These are phyloP conservation scores for Sebastes kiyomatsui DNA, from an alignment of 2,797 vertebrate genomes.

Conservation along the genomic window DNA sequence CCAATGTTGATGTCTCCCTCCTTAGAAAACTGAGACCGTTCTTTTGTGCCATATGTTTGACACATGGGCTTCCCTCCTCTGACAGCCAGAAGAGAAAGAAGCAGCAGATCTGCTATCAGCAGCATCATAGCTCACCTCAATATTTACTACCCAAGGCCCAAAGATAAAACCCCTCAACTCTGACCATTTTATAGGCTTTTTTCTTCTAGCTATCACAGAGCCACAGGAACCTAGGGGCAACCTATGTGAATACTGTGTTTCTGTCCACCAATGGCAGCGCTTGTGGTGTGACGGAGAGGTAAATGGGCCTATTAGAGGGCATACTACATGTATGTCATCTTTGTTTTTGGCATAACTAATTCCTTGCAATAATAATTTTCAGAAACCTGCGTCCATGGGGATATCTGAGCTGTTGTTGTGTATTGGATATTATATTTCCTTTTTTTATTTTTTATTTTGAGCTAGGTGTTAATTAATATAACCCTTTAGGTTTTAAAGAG, in stretches of 20 bases:
- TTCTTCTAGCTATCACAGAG: constrained; percentile 15
- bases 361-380: neutral
- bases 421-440: neutral
- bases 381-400: neutral
- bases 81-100: constrained; percentile 59
- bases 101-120: constrained; percentile 58
- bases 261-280: constrained; percentile 48
- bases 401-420: neutral
- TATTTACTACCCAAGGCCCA: constrained; percentile 7
- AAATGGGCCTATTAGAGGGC: constrained; percentile 8
- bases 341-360: constrained; percentile 1
- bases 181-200: constrained; percentile 56
- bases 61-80: constrained; percentile 66
- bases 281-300: constrained; percentile 31
- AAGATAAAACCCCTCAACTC: neutral
- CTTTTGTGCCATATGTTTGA: constrained; percentile 75
- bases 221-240: neutral
- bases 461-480: too few relatives aligned
- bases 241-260: neutral
- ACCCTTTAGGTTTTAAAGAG: too few relatives aligned
- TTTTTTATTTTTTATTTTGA: neutral
- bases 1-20: constrained; percentile 83
- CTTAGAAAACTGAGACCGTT: constrained; percentile 80
- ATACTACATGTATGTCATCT: neutral
- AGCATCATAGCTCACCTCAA: constrained; percentile 62